Evolutionary conservation across 2,888 invertebrate genomes (phyloP).

Genomic region (Cetonia aurata): DNA sequence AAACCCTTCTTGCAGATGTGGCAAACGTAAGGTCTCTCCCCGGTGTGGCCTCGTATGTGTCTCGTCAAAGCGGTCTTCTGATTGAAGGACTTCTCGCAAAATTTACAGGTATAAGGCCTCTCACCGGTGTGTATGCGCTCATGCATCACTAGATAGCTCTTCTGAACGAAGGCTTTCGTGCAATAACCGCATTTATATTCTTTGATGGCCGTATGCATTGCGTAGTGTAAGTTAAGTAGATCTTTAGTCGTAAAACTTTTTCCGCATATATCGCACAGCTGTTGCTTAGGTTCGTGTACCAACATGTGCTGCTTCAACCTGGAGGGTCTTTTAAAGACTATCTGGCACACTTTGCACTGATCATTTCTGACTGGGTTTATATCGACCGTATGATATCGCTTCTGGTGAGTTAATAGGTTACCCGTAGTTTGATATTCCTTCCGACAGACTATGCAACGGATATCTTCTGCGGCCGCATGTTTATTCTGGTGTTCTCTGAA

Average conservation of each 20-base stretch:
- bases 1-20: constrained; percentile 73
- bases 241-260: constrained; percentile 69
- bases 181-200: constrained; percentile 63
- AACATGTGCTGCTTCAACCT: constrained; percentile 64
- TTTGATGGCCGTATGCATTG: constrained; percentile 63
- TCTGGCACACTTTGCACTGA: too few relatives aligned
- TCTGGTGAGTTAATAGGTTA: too few relatives aligned
- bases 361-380: too few relatives aligned
- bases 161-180: constrained; percentile 63
- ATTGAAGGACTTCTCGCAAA: constrained; percentile 74
- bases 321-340: too few relatives aligned
- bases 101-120: constrained; percentile 67
- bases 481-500: too few relatives aligned
- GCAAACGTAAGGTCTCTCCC: constrained; percentile 73
- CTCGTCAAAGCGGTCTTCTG: constrained; percentile 75
- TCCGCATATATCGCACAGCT: constrained; percentile 73
- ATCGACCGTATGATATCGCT: too few relatives aligned
- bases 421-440: too few relatives aligned
- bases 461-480: too few relatives aligned
- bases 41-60: constrained; percentile 75
- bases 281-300: constrained; percentile 68
- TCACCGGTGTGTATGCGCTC: constrained; percentile 64
- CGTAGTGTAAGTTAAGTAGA: constrained; percentile 67
- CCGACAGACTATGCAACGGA: too few relatives aligned
- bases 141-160: constrained; percentile 62